Conservation (phyloP, 2,888 invertebrate species). For the Yponomeuta malinellus region DNA sequence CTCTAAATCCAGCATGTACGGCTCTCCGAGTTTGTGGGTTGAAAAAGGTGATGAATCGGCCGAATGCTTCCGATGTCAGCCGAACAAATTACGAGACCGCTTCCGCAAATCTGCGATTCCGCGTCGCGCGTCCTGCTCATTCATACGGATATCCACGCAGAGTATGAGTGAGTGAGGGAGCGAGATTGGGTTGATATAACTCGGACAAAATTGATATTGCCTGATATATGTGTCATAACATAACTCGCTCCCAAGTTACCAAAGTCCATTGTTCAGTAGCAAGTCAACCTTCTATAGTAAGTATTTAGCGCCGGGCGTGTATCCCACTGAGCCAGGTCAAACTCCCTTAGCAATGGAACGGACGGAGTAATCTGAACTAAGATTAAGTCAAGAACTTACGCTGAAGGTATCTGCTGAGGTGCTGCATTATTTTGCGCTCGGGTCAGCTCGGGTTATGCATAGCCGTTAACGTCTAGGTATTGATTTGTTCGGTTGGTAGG, state of each 20-base stretch:
- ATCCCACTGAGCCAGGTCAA: constrained; percentile 31
- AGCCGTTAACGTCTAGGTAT: neutral
- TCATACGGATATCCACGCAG: too few species aligned
- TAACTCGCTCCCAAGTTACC: neutral
- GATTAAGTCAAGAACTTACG: constrained; percentile 61
- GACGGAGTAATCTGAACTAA: constrained; percentile 54
- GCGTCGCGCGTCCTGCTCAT: too few species aligned
- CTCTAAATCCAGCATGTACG: too few species aligned
- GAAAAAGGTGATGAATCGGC: too few species aligned
- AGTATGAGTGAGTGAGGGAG: too few species aligned
- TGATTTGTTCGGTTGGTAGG: neutral
- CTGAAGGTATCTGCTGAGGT: constrained; percentile 45
- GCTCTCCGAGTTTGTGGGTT: too few species aligned
- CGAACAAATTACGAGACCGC: too few species aligned
- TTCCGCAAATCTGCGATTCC: too few species aligned
- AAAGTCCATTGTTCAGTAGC: neutral
- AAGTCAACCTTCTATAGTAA: neutral
- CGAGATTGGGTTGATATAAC: too few species aligned
- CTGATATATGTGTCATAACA: too few species aligned
- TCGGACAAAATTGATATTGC: too few species aligned
- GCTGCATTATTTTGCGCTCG: constrained; percentile 56
- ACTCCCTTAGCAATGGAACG: constrained; percentile 46
- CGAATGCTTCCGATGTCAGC: too few species aligned
- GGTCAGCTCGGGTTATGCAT: constrained; percentile 18
- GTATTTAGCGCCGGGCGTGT: neutral